phyloP scores from a whole-genome alignment of 2,797 vertebrate genomes.

The Sebastes nivosus region DNA sequence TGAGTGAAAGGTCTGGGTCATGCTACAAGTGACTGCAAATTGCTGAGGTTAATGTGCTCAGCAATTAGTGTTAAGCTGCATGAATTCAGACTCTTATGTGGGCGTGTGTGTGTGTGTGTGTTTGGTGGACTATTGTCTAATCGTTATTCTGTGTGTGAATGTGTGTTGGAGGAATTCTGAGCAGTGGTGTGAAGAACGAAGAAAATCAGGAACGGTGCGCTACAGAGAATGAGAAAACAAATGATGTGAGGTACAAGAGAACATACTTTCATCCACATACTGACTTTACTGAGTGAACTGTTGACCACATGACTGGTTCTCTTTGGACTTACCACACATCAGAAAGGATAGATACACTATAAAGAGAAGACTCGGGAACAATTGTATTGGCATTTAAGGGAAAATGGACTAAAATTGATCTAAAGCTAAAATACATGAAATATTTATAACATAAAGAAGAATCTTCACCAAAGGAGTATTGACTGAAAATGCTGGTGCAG shows the following conservation, averaged over 20 bases:
- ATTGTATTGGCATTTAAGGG: background rate
- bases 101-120: background rate
- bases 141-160: background rate
- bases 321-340: background rate
- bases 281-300: background rate
- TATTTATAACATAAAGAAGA: background rate
- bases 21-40: conserved; percentile 20
- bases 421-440: background rate
- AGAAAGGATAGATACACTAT: background rate
- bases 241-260: background rate
- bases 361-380: background rate
- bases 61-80: conserved; percentile 32
- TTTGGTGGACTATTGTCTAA: background rate
- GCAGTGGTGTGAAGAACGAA: background rate
- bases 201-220: background rate
- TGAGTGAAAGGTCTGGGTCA: conserved; percentile 1
- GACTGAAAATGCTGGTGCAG: background rate
- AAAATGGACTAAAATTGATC: background rate
- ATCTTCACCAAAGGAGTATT: background rate
- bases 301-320: background rate
- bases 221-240: background rate
- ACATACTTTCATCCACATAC: background rate
- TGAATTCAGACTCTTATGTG: background rate
- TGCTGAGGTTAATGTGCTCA: conserved; percentile 23
- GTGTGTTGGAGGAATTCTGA: background rate